A percentile compares a stretch with the other conserved stretches of the same genome.
These are phyloP conservation scores for Sarcophilus harrisii DNA, from an alignment of 2,797 vertebrate species.

Conservation along the genomic window DNA sequence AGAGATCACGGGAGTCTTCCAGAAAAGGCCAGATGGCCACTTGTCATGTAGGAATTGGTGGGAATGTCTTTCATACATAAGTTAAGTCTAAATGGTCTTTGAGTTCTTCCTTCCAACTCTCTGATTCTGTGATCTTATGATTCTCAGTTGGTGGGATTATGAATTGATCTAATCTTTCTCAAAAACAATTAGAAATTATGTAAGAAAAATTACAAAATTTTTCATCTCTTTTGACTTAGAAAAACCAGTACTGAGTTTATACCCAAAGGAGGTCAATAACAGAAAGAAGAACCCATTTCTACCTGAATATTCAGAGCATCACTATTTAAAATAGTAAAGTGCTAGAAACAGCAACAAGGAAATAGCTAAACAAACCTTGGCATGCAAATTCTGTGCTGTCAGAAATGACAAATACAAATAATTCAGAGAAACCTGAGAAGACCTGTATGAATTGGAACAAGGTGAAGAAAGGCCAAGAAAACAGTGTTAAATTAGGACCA, in stretches of 20 bases:
- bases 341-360: not conserved
- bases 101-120: not conserved
- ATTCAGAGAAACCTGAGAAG: not conserved
- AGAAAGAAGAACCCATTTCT: not conserved
- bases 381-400: not conserved
- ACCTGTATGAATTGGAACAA: not conserved
- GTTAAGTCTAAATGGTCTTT: not conserved
- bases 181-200: not conserved
- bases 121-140: not conserved
- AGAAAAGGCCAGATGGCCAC: not conserved
- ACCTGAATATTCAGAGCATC: not conserved
- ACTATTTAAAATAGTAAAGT: not conserved
- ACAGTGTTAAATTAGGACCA: not conserved
- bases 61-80: not conserved
- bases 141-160: not conserved
- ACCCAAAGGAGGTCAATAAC: not conserved
- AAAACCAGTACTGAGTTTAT: not conserved
- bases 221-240: constrained; percentile 2
- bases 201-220: not conserved
- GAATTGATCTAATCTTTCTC: not conserved
- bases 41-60: not conserved
- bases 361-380: not conserved
- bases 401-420: not conserved
- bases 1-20: not conserved
- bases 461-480: not conserved